phyloP scores from a whole-genome alignment of 2,797 vertebrate genomes.

The Pantherophis vulpinus region DNA sequence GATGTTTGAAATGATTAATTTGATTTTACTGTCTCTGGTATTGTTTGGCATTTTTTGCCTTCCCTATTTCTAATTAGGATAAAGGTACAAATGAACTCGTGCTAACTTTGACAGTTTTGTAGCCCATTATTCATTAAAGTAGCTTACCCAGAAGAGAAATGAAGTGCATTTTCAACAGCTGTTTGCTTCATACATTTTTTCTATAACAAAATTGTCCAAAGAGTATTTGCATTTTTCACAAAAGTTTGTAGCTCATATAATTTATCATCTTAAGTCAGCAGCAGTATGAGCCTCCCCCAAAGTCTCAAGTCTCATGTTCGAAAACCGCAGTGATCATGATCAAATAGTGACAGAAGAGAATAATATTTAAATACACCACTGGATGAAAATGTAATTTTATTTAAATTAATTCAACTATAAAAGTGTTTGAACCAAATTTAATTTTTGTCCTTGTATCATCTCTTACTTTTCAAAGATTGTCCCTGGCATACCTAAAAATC shows the following conservation, averaged over 20 bases:
- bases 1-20: slow-evolving; percentile 1
- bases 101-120: not conserved
- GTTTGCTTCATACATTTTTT: not conserved
- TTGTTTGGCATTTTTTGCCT: not conserved
- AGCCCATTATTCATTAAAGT: not conserved
- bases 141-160: not conserved
- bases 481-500: not conserved
- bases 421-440: not conserved
- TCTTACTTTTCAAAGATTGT: not conserved
- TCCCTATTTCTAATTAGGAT: not conserved
- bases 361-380: not conserved
- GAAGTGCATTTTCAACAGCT: not conserved
- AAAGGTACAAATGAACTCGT: not conserved
- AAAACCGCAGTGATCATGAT: not conserved
- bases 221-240: not conserved
- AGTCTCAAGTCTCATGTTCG: not conserved
- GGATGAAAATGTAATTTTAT: not conserved
- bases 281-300: not conserved
- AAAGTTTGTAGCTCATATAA: not conserved
- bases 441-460: not conserved
- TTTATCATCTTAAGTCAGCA: not conserved
- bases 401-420: not conserved
- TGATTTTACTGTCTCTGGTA: not conserved
- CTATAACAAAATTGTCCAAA: not conserved
- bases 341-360: not conserved